Base-by-base conservation (phyloP, 2,888 invertebrate species). In the Perithous albicinctus region DNA sequence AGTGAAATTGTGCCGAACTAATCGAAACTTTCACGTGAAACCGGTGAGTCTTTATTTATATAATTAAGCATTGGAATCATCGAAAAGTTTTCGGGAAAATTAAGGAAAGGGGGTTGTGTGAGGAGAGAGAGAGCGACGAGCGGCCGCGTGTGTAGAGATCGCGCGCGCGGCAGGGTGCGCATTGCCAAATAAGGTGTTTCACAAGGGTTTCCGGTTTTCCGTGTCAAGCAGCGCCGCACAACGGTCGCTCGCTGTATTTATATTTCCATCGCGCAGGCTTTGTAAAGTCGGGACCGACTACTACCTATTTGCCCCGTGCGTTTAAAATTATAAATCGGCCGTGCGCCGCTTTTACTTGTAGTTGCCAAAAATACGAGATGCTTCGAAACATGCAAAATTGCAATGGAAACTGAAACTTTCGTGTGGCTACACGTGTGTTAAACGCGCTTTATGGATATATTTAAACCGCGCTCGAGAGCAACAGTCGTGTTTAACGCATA, bases 171-270 rank as follows among this genome's bases (percentile, higher is more conserved):
- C 85, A 87, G 91, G 90, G 90, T 89, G 94, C 93, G 94, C 95
- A 95, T 95, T 94, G 94, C 95, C 95, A 95, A 95, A 95, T 95
- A 95, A 95, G 95, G 95, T 94, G 94, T 94, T 94, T 93, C 94
- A 87, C 85, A 86, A 86, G 87, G 89, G 89, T 94, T 94, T 94
- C 94, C 94, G 94, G 94, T 94, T 94, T 94, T 94, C 93, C 86
- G 70, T 73, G 83, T 75, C 72, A 73, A 64, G 77, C 85, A 83
- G 86, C 89, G 90, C 88, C 88, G 51, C 89, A 78, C 80, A 67
- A 83, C 88, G 89, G 87, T 73, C 35, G 78, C 75, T 79, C 84
- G 56, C 43, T 51, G 77, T 63, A 86, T 35, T 67, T n/a, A n/a
- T n/a, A n/a, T n/a, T 6, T 8, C 1, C 46, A 18, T 15, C 61